Conservation (phyloP, 2,888 invertebrate genomes). For the Euproctis similis region DNA sequence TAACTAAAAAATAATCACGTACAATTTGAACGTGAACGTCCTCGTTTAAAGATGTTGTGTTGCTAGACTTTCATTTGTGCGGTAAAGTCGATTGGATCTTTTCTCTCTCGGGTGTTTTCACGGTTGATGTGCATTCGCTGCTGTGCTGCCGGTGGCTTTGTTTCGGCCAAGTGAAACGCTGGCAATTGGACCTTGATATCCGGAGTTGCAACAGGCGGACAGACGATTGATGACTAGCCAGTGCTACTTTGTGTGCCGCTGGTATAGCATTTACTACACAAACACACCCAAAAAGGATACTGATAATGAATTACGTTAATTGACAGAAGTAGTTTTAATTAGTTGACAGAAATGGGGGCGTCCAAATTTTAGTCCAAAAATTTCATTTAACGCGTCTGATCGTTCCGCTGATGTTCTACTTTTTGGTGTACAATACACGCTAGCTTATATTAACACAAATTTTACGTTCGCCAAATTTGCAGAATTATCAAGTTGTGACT, state of each 20-base stretch:
- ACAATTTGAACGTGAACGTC: slow-evolving; percentile 18
- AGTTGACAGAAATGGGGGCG: no score
- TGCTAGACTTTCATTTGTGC: slow-evolving; percentile 25
- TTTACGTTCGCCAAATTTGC: slow-evolving; percentile 29
- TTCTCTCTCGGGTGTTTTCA: slow-evolving; percentile 33
- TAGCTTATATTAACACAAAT: no score
- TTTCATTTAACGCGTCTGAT: no score
- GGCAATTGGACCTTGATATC: slow-evolving; percentile 72
- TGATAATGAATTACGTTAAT: no score
- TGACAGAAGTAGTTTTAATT: no score
- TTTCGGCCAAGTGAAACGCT: slow-evolving; percentile 63
- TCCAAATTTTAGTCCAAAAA: no score
- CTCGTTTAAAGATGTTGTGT: slow-evolving; percentile 13
- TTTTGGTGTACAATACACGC: no score
- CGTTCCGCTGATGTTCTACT: no score
- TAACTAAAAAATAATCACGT: no score
- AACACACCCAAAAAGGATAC: no score
- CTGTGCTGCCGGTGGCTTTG: slow-evolving; percentile 37
- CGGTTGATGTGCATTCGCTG: slow-evolving; percentile 31
- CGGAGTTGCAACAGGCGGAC: slow-evolving; percentile 52
- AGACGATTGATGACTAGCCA: slow-evolving; percentile 19
- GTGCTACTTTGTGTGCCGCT: slow-evolving; percentile 16
- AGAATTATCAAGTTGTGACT: slow-evolving; percentile 21
- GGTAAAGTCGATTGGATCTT: slow-evolving; percentile 23
- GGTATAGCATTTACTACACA: no score